Base-by-base conservation (phyloP, 1,140 invertebrate genomes). In the Pectinophora gossypiella region DNA sequence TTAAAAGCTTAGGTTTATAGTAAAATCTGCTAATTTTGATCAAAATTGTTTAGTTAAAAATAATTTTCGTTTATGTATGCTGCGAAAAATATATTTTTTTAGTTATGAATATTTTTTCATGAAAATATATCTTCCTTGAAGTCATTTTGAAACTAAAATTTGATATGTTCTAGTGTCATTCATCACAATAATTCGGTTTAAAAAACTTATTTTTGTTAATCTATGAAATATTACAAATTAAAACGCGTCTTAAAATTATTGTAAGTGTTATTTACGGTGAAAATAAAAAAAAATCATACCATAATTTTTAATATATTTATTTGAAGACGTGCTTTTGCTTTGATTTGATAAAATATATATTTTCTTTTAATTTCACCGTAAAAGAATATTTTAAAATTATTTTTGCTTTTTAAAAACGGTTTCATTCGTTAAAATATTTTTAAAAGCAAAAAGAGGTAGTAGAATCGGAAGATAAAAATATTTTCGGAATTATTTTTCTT, bases 121-220 rank as follows among this genome's bases (percentile, higher is more conserved):
- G 59, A 76, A 78, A 76, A 78, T 78, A 77, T 75, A 68, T 70
- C 55, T 62, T 60, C 54, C 18, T 65, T 69, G 48, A 51, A 59
- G 56, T 54, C 56, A 35, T 59, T 64, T 56, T 50, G 22, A 63
- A 74, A 61, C 40, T 56, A 63, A 72, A 72, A 67, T 56, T 44
- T 82, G 78, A 82, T 82, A 82, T 82, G 78, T 79, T 52, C 55
- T 51, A 69, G 68, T 54, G 57, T 78, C 76, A 65, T 78, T 73
- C 69, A 71, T 77, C 56, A 71, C 55, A 67, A 79, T 57, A 15
- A 51, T 59, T 62, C 42, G 18, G 27, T 32, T n/a, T 12, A 32
- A 32, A 23, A 32, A 32, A n/a, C 27, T 32, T 32, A 32, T 32
- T 40, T 40, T 38, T 40, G 15, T 27, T 27, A 6, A 40, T 15